Conservation (phyloP, 2,113 vertebrate genomes). For the Tringa solitaria region DNA sequence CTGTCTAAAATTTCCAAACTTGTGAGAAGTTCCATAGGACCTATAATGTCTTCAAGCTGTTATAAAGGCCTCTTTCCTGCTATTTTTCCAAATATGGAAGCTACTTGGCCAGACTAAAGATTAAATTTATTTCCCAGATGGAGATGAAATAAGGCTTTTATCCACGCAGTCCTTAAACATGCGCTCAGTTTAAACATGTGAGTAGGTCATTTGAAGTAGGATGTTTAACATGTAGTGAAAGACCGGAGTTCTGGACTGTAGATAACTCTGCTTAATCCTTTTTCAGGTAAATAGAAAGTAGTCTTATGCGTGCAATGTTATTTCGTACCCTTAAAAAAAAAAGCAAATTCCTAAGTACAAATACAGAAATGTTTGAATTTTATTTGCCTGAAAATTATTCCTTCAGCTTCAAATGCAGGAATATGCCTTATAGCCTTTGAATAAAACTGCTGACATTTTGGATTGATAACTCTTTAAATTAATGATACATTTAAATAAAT, state of each 20-base stretch:
- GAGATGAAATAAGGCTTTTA: not conserved
- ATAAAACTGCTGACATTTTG: conserved; percentile 1
- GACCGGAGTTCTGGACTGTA: not conserved
- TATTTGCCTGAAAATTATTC: not conserved
- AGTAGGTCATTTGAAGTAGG: not conserved
- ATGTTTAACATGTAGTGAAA: not conserved
- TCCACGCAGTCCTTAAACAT: not conserved
- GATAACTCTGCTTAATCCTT: not conserved
- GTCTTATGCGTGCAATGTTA: not conserved
- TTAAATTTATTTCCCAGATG: not conserved
- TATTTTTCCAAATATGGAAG: not conserved
- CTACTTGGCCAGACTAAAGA: not conserved
- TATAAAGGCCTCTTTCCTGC: not conserved
- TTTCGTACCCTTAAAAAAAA: not conserved
- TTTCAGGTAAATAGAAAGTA: not conserved
- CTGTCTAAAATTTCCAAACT: not conserved
- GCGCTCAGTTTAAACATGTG: not conserved
- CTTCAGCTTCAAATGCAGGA: not conserved
- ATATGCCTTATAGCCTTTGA: not conserved
- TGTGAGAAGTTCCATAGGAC: not conserved
- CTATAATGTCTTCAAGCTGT: not conserved
- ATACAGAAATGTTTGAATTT: not conserved
- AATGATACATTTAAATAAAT: conserved; percentile 67
- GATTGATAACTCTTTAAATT: conserved; percentile 57
- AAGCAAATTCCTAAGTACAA: not conserved